Conservation (phyloP, 2,888 invertebrate genomes). For the Microctonus hyperodae region DNA sequence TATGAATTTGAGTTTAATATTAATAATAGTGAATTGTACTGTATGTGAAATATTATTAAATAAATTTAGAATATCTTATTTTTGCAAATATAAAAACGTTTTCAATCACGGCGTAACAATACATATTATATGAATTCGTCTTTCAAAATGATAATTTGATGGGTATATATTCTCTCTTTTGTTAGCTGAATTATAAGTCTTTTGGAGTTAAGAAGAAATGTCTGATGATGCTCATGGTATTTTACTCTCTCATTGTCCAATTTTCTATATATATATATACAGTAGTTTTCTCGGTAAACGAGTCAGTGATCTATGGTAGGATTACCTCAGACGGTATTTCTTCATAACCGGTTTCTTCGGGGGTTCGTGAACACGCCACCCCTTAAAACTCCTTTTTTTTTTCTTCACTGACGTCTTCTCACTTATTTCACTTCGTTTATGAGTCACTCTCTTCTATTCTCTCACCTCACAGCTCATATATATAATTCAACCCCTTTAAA, state of each 20-base stretch:
- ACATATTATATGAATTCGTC: no score
- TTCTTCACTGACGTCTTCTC: constrained; percentile 12
- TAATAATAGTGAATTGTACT: no score
- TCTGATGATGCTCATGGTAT: constrained; percentile 5
- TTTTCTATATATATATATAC: background rate
- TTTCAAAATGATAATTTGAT: constrained; percentile 26
- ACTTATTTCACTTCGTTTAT: constrained; percentile 9
- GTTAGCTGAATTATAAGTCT: constrained; percentile 59
- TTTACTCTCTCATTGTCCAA: background rate
- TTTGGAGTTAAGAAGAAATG: constrained; percentile 50
- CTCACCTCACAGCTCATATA: constrained; percentile 42
- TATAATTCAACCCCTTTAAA: constrained; percentile 19
- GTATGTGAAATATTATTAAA: no score
- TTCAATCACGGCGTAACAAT: no score
- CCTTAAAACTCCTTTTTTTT: constrained; percentile 26
- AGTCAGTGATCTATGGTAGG: constrained; percentile 61
- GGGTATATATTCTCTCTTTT: constrained; percentile 37
- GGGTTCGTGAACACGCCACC: constrained; percentile 39
- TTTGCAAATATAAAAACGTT: no score
- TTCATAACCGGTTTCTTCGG: constrained; percentile 61
- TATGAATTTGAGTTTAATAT: no score
- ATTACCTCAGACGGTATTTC: constrained; percentile 63
- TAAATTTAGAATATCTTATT: no score
- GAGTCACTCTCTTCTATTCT: constrained; percentile 13
- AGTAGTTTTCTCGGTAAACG: constrained; percentile 18